Conservation (phyloP, 2,113 vertebrate species). For the Hiodon tergisus region DNA sequence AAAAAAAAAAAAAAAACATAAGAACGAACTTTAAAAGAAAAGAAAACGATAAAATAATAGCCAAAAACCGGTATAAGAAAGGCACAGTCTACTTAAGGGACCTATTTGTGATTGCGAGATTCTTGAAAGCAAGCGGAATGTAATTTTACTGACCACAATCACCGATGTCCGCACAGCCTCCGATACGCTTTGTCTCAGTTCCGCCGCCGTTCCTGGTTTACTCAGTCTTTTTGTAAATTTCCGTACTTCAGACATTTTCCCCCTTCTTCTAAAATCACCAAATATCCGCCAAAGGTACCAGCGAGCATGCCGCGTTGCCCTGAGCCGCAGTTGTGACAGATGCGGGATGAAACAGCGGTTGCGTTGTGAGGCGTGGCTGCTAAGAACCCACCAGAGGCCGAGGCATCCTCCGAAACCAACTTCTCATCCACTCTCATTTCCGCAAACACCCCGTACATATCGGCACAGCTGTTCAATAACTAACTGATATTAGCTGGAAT, state of each 20-base stretch:
- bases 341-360: conserved; percentile 44
- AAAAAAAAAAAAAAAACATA: background rate
- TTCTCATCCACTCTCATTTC: too few relatives aligned
- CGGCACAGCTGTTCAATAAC: too few relatives aligned
- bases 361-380: conserved; percentile 36
- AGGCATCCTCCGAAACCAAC: too few relatives aligned
- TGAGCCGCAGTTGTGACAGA: conserved; percentile 42
- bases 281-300: conserved; percentile 15
- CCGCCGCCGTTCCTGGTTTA: conserved; percentile 84
- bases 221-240: conserved; percentile 83
- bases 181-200: conserved; percentile 82
- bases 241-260: conserved; percentile 77
- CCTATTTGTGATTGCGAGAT: too few relatives aligned
- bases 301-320: conserved; percentile 41
- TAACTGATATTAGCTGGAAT: too few relatives aligned
- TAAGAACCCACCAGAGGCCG: background rate
- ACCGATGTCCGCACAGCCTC: conserved; percentile 75
- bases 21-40: background rate
- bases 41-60: background rate
- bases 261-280: conserved; percentile 17
- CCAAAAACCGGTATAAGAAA: background rate
- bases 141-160: conserved; percentile 66
- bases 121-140: background rate
- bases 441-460: too few relatives aligned
- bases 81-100: background rate